Percentiles rank a stretch among this genome's conserved stretches.
phyloP scores from a whole-genome alignment of 2,888 invertebrate species.

The Hedya salicella region DNA sequence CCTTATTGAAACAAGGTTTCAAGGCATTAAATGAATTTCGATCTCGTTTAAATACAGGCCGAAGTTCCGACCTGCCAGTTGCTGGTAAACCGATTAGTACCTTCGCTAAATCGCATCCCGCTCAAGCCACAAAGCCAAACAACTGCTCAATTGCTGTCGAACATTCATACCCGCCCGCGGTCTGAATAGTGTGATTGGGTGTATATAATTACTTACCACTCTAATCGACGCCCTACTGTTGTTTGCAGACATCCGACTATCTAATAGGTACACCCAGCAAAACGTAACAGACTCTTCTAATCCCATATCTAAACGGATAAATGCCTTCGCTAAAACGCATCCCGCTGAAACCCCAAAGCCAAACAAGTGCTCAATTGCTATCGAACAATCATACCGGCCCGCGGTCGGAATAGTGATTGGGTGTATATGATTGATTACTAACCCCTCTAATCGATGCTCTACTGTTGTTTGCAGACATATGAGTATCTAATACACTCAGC shows the following conservation, averaged over 20 bases:
- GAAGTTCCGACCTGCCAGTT: neutral
- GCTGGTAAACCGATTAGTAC: conserved; percentile 28
- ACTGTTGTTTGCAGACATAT: too few species aligned
- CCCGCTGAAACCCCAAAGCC: conserved; percentile 29
- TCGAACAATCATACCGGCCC: conserved; percentile 19
- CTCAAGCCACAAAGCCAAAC: conserved; percentile 31
- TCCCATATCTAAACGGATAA: conserved; percentile 36
- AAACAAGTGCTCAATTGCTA: conserved; percentile 28
- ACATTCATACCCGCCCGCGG: conserved; percentile 20
- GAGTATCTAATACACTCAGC: too few species aligned
- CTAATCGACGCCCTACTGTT: too few species aligned
- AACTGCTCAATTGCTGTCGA: conserved; percentile 28
- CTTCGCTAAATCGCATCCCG: conserved; percentile 31
- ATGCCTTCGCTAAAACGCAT: conserved; percentile 28
- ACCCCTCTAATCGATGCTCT: too few species aligned
- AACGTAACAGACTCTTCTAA: too few species aligned
- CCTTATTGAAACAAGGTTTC: too few species aligned
- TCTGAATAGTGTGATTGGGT: neutral
- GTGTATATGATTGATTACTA: neutral
- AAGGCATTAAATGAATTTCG: too few species aligned
- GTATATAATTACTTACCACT: neutral
- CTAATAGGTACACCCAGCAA: too few species aligned
- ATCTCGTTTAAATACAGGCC: neutral
- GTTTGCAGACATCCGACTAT: too few species aligned
- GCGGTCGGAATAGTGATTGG: too few species aligned